phyloP scores from a whole-genome alignment of 2,888 invertebrate species.

The Chesias legatella region DNA sequence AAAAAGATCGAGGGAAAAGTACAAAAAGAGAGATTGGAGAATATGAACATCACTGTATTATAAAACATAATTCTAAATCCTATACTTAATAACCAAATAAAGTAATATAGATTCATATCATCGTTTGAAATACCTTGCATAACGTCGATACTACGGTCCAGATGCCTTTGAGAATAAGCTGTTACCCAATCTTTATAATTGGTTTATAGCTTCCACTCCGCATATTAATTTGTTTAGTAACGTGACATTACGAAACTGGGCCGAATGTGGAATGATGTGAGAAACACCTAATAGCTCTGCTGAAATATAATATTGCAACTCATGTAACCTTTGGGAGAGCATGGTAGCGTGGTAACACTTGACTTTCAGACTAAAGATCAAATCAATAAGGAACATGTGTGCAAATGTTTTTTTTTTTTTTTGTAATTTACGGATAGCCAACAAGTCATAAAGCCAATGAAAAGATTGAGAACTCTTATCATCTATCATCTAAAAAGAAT shows the following conservation, averaged over 20 bases:
- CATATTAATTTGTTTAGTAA: conserved; percentile 42
- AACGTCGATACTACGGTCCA: conserved; percentile 47
- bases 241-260: conserved; percentile 37
- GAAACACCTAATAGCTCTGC: conserved; percentile 14
- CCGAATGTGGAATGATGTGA: conserved; percentile 28
- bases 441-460: too few species aligned
- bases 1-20: too few species aligned
- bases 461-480: too few species aligned
- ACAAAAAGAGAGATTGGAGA: too few species aligned
- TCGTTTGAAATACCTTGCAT: conserved; percentile 43
- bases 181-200: conserved; percentile 55
- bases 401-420: too few species aligned
- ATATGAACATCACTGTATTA: too few species aligned
- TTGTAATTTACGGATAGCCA: too few species aligned
- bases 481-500: too few species aligned
- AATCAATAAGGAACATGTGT: too few species aligned
- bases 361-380: too few species aligned
- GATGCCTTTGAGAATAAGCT: conserved; percentile 54
- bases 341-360: too few species aligned
- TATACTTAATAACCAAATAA: conserved; percentile 19
- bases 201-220: conserved; percentile 43
- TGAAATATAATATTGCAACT: conserved; percentile 6
- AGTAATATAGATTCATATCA: conserved; percentile 28
- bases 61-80: conserved; percentile 16
- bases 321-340: too few species aligned